Base-by-base conservation (phyloP, 2,888 invertebrate genomes). In the Amiota communis region DNA sequence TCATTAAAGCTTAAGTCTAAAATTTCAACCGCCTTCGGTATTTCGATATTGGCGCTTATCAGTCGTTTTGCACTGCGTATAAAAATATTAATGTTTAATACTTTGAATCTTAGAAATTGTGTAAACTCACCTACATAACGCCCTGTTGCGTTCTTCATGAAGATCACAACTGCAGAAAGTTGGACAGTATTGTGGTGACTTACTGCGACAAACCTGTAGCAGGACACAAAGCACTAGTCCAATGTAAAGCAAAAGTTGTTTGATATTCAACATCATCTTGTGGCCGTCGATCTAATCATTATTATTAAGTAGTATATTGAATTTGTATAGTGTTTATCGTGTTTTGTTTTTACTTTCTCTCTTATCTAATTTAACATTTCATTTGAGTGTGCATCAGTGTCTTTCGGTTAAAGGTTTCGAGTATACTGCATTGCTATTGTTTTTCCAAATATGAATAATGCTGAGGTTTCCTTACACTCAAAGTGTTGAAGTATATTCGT, bases 1-100 rank as follows among this genome's bases (percentile, higher is more conserved):
- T 91, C 91, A 88, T 93, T 94, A 77, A 91, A 90, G 78, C 92
- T 92, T 76, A 93, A 88, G 87, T 92, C 92, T 76, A 93, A 91
- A 63, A 93, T 89, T 88, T 93, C 91, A 48, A 93, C 92, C 23
- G 89, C 89, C 65, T 88, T 88, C 0, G 93, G 92, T 81, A 93
- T 91, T 80, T 92, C 92, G 74, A 93, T 89, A 80, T 92, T 91
- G 3, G 93, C 89, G 79, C 89, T 91, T 76, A 93, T 91, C 80
- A 94, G 91, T 75, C 91, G 92, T 87, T 92, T 92, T 65, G 92
- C 91, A 74, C 91, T 92, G 48, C 8, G 76, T 75, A 53, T 23
- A 47, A 11, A 46, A 59, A 46, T 8, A 17, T 4, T 65, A 11
- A 56, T 64, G n/a, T 49, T 12, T 51, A 47, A 10, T 53, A 53